A percentile compares a stretch with the other conserved stretches of the same genome.
phyloP scores from a whole-genome alignment of 2,888 invertebrate species.

The Hipparchia sbordonii region DNA sequence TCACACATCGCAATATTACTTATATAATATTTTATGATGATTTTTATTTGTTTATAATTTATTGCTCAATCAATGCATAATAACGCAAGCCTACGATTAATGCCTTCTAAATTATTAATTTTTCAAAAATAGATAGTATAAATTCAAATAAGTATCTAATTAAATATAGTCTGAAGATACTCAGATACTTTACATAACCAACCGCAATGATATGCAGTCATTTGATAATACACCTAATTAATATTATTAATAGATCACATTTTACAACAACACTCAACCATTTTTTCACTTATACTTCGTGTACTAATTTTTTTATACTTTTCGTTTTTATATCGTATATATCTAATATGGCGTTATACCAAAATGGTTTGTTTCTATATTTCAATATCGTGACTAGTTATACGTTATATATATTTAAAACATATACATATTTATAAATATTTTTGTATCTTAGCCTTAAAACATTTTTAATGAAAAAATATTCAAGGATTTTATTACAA shows the following conservation, averaged over 20 bases:
- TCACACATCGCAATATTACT: neutral
- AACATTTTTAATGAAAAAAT: constrained; percentile 60
- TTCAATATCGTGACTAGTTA: constrained; percentile 64
- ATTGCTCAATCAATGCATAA: constrained; percentile 24
- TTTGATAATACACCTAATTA: constrained; percentile 50
- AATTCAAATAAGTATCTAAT: constrained; percentile 24
- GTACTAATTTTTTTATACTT: constrained; percentile 39
- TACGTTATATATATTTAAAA: constrained; percentile 43
- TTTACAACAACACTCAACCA: constrained; percentile 58
- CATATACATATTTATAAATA: neutral
- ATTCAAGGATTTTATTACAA: constrained; percentile 49
- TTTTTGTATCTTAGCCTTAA: constrained; percentile 42
- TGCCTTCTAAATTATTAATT: constrained; percentile 40
- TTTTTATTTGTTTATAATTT: constrained; percentile 24
- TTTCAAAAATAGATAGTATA: constrained; percentile 23
- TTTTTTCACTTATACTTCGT: constrained; percentile 51
- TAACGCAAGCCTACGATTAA: constrained; percentile 31
- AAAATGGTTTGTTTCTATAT: constrained; percentile 47
- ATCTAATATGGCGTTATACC: constrained; percentile 56
- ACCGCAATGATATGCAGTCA: constrained; percentile 21
- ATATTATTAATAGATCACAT: constrained; percentile 67
- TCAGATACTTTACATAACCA: constrained; percentile 8
- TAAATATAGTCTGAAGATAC: constrained; percentile 16
- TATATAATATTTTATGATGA: neutral
- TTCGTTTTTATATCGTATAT: constrained; percentile 40